Conservation (phyloP, 2,797 vertebrate species). For the Iguana delicatissima region DNA sequence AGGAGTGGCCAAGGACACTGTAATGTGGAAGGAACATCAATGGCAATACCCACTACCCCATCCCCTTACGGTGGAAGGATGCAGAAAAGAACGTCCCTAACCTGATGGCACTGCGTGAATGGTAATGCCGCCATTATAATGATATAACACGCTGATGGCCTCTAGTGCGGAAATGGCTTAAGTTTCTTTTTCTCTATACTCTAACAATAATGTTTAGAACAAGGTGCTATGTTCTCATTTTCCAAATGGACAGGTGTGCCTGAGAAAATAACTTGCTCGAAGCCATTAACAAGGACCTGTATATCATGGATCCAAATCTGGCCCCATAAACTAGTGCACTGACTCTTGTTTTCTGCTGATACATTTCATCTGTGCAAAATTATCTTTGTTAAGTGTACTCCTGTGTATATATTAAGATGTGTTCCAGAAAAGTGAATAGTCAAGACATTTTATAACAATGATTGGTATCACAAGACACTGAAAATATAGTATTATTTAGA, state of each 20-base stretch:
- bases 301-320: neutral
- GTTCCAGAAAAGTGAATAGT: too few species aligned
- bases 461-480: neutral
- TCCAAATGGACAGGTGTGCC: neutral
- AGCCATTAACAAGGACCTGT: neutral
- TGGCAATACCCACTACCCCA: too few species aligned
- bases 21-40: too few species aligned
- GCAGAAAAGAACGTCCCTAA: too few species aligned
- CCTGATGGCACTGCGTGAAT: too few species aligned
- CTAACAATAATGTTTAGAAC: slow-evolving; percentile 11
- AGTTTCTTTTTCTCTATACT: neutral
- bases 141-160: too few species aligned
- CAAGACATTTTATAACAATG: too few species aligned
- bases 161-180: too few species aligned
- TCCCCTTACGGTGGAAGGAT: too few species aligned
- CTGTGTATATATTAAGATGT: neutral
- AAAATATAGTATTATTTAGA: neutral
- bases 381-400: neutral
- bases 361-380: neutral
- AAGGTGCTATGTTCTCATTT: neutral
- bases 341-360: neutral
- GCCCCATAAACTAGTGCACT: neutral
- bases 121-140: too few species aligned
- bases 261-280: neutral
- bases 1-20: too few species aligned